phyloP scores from a whole-genome alignment of 1,140 invertebrate species.

The Drosophila arawakana region DNA sequence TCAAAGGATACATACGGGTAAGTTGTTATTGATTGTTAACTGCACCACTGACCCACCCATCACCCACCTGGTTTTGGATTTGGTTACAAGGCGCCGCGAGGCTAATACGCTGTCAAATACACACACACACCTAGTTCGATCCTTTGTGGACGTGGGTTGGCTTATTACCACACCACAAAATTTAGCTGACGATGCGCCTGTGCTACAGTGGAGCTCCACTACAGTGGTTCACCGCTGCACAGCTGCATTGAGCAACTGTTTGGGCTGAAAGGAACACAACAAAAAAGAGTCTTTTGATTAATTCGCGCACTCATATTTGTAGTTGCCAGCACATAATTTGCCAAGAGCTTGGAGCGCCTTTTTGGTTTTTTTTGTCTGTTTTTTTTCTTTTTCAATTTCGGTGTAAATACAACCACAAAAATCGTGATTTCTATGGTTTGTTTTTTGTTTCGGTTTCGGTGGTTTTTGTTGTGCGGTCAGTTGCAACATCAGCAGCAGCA shows the following conservation, averaged over 20 bases:
- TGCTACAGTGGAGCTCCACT: not conserved
- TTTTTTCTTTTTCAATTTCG: constrained; percentile 65
- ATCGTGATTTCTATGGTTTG: constrained; percentile 80
- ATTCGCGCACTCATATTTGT: constrained; percentile 81
- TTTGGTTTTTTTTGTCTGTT: not conserved
- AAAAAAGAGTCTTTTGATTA: constrained; percentile 72
- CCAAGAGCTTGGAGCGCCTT: constrained; percentile 71
- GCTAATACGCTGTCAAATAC: constrained; percentile 25
- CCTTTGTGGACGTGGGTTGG: constrained; percentile 42
- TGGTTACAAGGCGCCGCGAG: constrained; percentile 36
- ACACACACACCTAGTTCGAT: constrained; percentile 21
- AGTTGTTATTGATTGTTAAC: constrained; percentile 76
- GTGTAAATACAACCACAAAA: constrained; percentile 59
- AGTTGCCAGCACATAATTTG: constrained; percentile 82
- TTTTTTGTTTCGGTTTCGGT: constrained; percentile 47
- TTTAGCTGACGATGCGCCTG: constrained; percentile 51
- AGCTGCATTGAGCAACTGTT: constrained; percentile 69
- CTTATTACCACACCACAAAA: constrained; percentile 44
- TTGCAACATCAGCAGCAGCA: constrained; percentile 46
- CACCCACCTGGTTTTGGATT: constrained; percentile 22
- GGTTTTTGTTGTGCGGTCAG: constrained; percentile 54
- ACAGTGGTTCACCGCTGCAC: constrained; percentile 20
- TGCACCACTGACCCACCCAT: constrained; percentile 22
- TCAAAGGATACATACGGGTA: constrained; percentile 99
- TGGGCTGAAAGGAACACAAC: constrained; percentile 7